These are phyloP conservation scores for Eristalinus aeneus DNA, from an alignment of 2,888 invertebrate genomes.

Conservation along the genomic window DNA sequence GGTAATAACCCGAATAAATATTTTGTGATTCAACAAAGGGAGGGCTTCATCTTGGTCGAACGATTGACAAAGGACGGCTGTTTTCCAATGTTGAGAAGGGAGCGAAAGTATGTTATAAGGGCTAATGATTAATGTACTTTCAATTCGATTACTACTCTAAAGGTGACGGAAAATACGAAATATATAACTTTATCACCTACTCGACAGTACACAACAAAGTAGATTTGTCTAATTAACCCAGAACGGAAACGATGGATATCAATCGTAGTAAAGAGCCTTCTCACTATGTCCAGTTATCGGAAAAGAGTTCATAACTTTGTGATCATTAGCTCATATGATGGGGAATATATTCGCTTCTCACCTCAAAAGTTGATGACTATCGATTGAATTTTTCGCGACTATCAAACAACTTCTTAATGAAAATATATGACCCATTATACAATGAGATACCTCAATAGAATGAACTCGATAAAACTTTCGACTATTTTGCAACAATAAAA, in stretches of 20 bases:
- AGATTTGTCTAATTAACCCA: background rate
- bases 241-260: background rate
- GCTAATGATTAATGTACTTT: constrained; percentile 28
- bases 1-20: constrained; percentile 17
- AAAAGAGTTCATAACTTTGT: background rate
- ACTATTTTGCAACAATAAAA: no score
- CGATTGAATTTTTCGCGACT: background rate
- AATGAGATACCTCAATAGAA: no score
- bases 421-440: no score
- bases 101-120: background rate
- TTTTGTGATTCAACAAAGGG: background rate
- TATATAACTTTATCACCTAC: background rate
- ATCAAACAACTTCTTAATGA: no score
- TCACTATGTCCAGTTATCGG: background rate
- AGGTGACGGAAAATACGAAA: background rate
- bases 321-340: background rate
- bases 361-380: background rate
- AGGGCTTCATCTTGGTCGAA: background rate
- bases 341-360: background rate
- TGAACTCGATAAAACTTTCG: no score
- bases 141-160: background rate
- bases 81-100: background rate
- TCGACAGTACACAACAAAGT: background rate
- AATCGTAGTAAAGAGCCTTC: background rate
- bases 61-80: background rate